Base-by-base conservation (phyloP, 2,113 vertebrate genomes). In the Ciconia boyciana region DNA sequence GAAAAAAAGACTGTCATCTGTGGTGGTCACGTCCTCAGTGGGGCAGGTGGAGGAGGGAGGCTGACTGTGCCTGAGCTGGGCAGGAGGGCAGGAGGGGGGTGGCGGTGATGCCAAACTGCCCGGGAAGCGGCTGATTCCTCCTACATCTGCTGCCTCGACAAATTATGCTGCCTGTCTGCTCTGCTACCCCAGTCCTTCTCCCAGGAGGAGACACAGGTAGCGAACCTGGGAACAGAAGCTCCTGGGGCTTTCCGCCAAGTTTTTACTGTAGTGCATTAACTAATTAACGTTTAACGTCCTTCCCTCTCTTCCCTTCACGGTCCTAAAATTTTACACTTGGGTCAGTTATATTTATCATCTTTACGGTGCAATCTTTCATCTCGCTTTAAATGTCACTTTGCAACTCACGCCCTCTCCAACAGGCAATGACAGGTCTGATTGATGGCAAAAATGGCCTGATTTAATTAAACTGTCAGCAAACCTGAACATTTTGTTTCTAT, bases 391-490 rank as follows among this genome's bases (percentile, higher is more conserved):
- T 26, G 72, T 95, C 86, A 81, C 87, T 83, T 60, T 41, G 61
- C 83, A 83, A 49, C 87, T 91, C 91, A 89, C 28, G 29, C 87
- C 85, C 79, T 80, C 85, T 95, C 61, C 87, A 75, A 83, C 68
- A 90, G 87, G 90, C 60, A 92, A 6, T 71, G 95, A 93, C 71
- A 57, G 61, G 41, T 46, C 83, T 96, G 93, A 94, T 34, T 96
- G 94, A 97, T 95, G 92, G 87, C 64, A 96, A 92, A 97, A 96
- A 61, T 44, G 71, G 70, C 60, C 83, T 87, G 94, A 97, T 98
- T 96, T 97, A 98, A 97, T 98, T 97, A 98, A 98, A 97, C 92
- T 97, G 93, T 98, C 96, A 97, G 95, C 91, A 94, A 96, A 90
- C 82, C 49, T 61, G 69, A 92, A 71, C 36, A 9, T 75, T 92